Percentiles rank a stretch among this genome's conserved stretches.
These are phyloP conservation scores for Lethrus apterus DNA, from an alignment of 1,140 invertebrate genomes.

Conservation along the genomic window DNA sequence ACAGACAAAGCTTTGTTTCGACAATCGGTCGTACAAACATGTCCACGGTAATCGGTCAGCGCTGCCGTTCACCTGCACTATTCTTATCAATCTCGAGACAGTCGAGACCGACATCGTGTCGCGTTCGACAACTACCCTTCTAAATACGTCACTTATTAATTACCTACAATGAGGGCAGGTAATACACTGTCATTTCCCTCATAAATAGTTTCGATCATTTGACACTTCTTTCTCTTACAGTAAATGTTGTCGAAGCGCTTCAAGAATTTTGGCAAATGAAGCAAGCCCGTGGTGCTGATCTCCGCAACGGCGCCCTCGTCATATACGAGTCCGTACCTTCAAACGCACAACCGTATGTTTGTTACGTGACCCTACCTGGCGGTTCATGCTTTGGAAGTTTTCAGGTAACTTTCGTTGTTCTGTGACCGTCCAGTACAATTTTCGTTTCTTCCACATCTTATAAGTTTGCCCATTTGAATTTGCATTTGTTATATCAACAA, in stretches of 20 bases:
- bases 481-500: too few relatives aligned
- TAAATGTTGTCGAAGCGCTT: constrained; percentile 90
- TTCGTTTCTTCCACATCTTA: too few relatives aligned
- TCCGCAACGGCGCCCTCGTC: constrained; percentile 84
- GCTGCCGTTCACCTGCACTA: constrained; percentile 11
- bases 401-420: constrained; percentile 68
- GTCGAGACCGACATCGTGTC: constrained; percentile 28
- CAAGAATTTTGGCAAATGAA: constrained; percentile 99
- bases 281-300: constrained; percentile 74
- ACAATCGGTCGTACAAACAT: constrained; percentile 20
- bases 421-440: too few relatives aligned
- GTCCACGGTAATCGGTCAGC: constrained; percentile 20
- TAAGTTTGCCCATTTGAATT: too few relatives aligned
- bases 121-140: neutral
- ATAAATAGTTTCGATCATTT: too few relatives aligned
- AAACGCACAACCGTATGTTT: constrained; percentile 83
- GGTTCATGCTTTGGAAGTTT: constrained; percentile 94
- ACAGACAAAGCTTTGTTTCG: constrained; percentile 23
- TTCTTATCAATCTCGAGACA: neutral
- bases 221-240: constrained; percentile 47
- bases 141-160: neutral
- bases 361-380: constrained; percentile 89
- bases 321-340: constrained; percentile 93
- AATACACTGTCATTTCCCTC: neutral
- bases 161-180: constrained; percentile 16